Evolutionary conservation across 2,888 invertebrate species (phyloP).

Genomic region (Limenitis camilla): DNA sequence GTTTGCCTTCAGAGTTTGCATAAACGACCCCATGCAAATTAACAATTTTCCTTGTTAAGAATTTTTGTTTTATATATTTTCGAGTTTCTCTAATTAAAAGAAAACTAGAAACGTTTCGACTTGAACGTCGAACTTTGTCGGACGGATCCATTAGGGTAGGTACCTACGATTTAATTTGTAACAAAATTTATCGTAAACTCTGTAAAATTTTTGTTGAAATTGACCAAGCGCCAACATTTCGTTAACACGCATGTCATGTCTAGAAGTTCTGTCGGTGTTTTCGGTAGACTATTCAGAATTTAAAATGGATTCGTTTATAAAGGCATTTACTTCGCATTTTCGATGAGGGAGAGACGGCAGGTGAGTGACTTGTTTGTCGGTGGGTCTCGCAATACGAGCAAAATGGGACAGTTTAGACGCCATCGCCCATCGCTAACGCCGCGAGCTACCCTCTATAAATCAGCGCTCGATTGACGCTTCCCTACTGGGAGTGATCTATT

Average conservation of each 20-base stretch:
- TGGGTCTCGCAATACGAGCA: constrained; percentile 58
- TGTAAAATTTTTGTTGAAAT: constrained; percentile 50
- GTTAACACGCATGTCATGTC: constrained; percentile 70
- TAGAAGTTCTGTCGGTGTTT: constrained; percentile 62
- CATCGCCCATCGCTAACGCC: constrained; percentile 38
- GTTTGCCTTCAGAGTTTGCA: constrained; percentile 60
- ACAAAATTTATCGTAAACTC: constrained; percentile 41
- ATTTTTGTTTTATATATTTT: constrained; percentile 40
- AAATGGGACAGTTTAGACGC: constrained; percentile 67
- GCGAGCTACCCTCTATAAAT: constrained; percentile 64
- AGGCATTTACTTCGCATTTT: constrained; percentile 68
- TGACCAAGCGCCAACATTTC: constrained; percentile 61
- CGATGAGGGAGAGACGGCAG: constrained; percentile 65
- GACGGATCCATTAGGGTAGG: constrained; percentile 31
- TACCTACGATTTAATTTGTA: constrained; percentile 46
- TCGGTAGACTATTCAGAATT: constrained; percentile 65
- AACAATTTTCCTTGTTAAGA: constrained; percentile 43
- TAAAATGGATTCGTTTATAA: constrained; percentile 70
- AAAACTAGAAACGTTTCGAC: constrained; percentile 32
- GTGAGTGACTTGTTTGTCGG: constrained; percentile 74
- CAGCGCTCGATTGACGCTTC: constrained; percentile 70
- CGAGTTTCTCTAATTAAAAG: constrained; percentile 38
- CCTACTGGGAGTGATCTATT: constrained; percentile 74
- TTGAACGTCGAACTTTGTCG: constrained; percentile 24
- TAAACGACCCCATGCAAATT: constrained; percentile 57